Evolutionary conservation across 2,888 invertebrate species (phyloP), one percentile per base, ranked within the genome.

Genomic region (Drosophila siamana): DNA sequence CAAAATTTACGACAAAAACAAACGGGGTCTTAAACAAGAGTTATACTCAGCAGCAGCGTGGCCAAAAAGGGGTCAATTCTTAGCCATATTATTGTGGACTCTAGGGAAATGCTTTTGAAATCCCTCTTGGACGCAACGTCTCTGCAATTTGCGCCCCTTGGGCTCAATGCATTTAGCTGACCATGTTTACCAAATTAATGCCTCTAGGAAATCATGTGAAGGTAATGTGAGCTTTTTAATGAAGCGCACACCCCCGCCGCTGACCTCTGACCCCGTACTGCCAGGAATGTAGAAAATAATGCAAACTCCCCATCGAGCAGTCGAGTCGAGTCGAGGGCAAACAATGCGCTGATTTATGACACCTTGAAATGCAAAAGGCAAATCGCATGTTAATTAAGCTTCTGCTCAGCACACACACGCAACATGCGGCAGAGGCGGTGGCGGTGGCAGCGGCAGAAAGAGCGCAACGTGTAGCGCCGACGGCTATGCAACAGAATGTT

Each of bases 311-410:
- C 19, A 19, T 19, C 3, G 19, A 19, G n/a, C n/a, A n/a, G 19
- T 19, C 19, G 56, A 52, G 48, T 30, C 4, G n/a, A 61, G 52
- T 44, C 59, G 26, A 44, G 38, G 62, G 43, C 69, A 69, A 73
- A 76, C 74, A 76, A 74, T 78, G 69, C 68, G 59, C 75, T 78
- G 88, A 89, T 86, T 88, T 88, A 86, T 81, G 80, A 80, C 79
- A 85, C 78, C 74, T 86, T 79, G 63, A 74, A 83, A 81, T 83
- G 83, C 79, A 78, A 83, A 78, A 74, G 75, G 64, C 63, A 73
- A 88, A 88, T 82, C 78, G 89, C 87, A 80, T 83, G 85, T 81
- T 86, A 87, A 88, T 87, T 88, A 86, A 75, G 60, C 61, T 71
- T 70, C 40, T 43, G 50, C 15, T 24, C 9, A 48, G 19, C 40